These are phyloP conservation scores for Acanthiza pusilla DNA, from an alignment of 2,797 vertebrate species.

Conservation along the genomic window DNA sequence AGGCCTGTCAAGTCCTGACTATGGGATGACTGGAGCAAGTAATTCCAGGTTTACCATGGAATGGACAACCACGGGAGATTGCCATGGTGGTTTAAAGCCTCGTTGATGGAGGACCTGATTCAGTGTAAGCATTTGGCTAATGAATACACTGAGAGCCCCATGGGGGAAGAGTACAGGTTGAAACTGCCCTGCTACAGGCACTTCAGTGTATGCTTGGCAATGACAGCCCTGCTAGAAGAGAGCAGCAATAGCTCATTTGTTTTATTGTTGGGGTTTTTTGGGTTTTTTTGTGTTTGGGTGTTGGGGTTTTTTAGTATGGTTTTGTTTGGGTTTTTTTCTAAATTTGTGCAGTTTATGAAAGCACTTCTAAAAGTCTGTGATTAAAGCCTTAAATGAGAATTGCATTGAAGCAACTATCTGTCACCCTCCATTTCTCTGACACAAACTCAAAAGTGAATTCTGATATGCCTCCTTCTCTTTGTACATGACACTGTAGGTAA, in stretches of 20 bases:
- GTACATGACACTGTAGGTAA: not conserved
- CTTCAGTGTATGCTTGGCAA: not conserved
- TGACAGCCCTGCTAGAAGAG: not conserved
- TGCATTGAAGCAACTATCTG: not conserved
- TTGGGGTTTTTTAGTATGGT: not conserved
- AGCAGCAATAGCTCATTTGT: not conserved
- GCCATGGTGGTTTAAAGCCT: conserved; percentile 22
- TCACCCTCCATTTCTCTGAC: not conserved
- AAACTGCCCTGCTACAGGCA: not conserved
- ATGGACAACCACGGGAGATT: not conserved
- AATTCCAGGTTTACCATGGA: conserved; percentile 15
- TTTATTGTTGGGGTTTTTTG: not conserved
- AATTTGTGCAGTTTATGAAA: not conserved
- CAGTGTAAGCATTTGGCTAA: not conserved
- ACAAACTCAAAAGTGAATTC: conserved; percentile 27
- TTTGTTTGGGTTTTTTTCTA: not conserved
- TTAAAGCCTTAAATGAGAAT: conserved; percentile 23
- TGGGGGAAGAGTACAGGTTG: not conserved
- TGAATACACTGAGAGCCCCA: not conserved
- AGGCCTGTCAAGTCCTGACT: conserved; percentile 20
- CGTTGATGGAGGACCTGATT: not conserved
- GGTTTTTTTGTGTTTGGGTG: not conserved
- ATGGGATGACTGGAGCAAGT: not conserved
- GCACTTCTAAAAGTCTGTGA: not conserved
- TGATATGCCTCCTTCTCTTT: conserved; percentile 20